These are phyloP conservation scores for Osmerus mordax DNA, from an alignment of 2,113 vertebrate species.

Conservation along the genomic window DNA sequence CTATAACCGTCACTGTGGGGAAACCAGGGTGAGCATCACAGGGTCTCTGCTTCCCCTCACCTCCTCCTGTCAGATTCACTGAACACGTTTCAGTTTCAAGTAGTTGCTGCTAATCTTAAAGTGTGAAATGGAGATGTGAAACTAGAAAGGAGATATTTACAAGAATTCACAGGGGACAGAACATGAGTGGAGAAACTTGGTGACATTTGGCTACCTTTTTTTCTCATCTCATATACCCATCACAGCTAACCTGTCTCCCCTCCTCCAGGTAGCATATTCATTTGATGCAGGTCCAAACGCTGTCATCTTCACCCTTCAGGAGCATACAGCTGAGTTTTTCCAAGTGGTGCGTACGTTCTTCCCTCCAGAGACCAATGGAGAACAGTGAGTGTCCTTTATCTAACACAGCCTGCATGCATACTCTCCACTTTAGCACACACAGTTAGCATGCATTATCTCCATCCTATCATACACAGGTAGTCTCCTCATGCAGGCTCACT, in stretches of 20 bases:
- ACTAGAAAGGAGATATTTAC: conserved; percentile 23
- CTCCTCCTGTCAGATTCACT: no score
- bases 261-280: conserved; percentile 82
- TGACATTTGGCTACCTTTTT: background rate
- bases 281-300: conserved; percentile 96
- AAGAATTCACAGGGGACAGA: conserved; percentile 10
- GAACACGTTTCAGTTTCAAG: background rate
- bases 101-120: conserved; percentile 28
- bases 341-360: conserved; percentile 81
- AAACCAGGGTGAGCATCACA: conserved; percentile 73
- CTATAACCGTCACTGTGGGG: conserved; percentile 79
- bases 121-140: conserved; percentile 44
- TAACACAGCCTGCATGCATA: background rate
- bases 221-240: conserved; percentile 72
- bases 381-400: conserved; percentile 70
- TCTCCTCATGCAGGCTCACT: background rate
- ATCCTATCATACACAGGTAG: background rate
- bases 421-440: background rate
- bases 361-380: conserved; percentile 76
- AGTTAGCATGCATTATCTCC: no score
- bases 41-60: background rate
- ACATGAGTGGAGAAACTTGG: background rate
- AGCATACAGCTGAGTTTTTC: conserved; percentile 81
- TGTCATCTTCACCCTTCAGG: conserved; percentile 80
- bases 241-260: conserved; percentile 67